phyloP scores from a whole-genome alignment of 2,888 invertebrate species.

The Parasteatoda lunata region DNA sequence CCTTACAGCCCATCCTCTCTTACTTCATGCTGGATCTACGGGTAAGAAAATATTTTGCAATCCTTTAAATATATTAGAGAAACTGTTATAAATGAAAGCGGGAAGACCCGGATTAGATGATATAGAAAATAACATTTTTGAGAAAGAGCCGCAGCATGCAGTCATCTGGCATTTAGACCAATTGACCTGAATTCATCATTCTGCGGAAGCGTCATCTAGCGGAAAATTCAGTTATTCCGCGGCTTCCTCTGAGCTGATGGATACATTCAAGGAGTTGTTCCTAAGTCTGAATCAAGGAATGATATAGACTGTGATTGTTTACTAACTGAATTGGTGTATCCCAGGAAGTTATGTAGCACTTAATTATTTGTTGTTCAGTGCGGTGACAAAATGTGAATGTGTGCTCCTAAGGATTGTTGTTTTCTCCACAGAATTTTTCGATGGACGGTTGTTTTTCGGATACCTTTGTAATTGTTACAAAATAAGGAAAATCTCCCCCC shows the following conservation, averaged over 20 bases:
- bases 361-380: not conserved
- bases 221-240: conserved; percentile 40
- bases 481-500: not conserved
- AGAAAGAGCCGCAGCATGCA: not conserved
- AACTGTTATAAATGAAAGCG: no score
- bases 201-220: conserved; percentile 62
- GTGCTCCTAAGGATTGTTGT: not conserved
- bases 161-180: conserved; percentile 48
- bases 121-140: no score
- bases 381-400: not conserved
- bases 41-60: no score
- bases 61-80: no score
- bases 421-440: not conserved
- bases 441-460: not conserved
- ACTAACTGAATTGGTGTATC: not conserved
- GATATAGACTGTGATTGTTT: not conserved
- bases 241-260: conserved; percentile 1
- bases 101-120: no score
- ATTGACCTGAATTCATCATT: conserved; percentile 56
- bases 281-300: conserved; percentile 4
- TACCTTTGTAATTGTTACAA: not conserved
- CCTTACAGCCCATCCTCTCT: no score
- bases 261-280: conserved; percentile 26
- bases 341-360: not conserved
- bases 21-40: no score